phyloP scores from a whole-genome alignment of 2,888 invertebrate genomes.

The Rhagonycha lutea region DNA sequence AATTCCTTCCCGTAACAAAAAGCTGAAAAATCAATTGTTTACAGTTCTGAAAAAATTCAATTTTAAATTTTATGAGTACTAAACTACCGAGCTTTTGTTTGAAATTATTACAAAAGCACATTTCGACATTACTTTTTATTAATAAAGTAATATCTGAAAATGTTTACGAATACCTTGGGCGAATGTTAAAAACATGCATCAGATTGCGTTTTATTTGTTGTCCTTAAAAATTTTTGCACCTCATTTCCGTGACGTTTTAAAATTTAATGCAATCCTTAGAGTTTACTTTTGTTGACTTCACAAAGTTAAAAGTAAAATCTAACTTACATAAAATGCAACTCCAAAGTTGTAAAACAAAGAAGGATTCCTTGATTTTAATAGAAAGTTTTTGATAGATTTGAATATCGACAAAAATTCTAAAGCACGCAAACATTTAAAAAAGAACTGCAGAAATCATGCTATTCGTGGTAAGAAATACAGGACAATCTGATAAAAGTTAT shows the following conservation, averaged over 20 bases:
- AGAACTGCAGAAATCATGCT: background rate
- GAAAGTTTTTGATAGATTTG: background rate
- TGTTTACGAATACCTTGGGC: no score
- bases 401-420: background rate
- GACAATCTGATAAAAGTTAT: background rate
- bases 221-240: background rate
- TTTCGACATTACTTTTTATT: background rate
- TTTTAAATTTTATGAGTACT: background rate
- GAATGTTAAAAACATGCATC: background rate
- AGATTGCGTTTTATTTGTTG: background rate
- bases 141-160: background rate
- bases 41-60: background rate
- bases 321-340: background rate
- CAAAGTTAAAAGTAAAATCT: background rate
- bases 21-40: conserved; percentile 59
- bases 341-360: background rate
- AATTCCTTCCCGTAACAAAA: conserved; percentile 76
- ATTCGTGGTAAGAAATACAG: background rate
- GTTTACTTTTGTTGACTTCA: background rate
- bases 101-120: background rate
- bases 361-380: background rate
- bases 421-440: background rate
- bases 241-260: background rate
- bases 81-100: background rate
- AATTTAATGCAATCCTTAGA: background rate